Conservation (phyloP, 2,888 invertebrate species). For the Ectemnius lituratus region DNA sequence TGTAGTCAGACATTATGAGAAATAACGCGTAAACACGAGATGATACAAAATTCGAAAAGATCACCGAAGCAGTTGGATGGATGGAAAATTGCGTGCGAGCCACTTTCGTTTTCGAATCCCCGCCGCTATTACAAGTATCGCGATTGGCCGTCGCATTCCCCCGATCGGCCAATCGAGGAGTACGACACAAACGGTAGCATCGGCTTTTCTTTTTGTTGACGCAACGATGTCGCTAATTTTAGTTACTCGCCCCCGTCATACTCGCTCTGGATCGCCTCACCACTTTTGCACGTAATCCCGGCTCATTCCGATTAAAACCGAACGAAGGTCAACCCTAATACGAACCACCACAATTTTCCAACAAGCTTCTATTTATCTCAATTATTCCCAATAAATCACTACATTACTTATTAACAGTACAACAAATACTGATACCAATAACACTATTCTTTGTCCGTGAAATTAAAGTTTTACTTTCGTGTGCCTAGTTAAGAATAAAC, state of each 20-base stretch:
- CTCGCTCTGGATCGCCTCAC: conserved; percentile 60
- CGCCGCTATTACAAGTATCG: conserved; percentile 32
- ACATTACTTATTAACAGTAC: no score
- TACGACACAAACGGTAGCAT: conserved; percentile 61
- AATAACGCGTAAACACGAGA: no score
- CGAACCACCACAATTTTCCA: neutral
- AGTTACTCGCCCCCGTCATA: conserved; percentile 59
- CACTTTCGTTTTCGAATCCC: conserved; percentile 42
- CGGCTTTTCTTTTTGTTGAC: conserved; percentile 68
- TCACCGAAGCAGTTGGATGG: neutral
- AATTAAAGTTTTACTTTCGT: no score
- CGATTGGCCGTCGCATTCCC: conserved; percentile 55
- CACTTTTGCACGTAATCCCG: conserved; percentile 57
- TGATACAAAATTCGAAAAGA: no score
- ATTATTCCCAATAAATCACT: no score
- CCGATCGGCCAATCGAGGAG: conserved; percentile 57
- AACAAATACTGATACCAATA: no score
- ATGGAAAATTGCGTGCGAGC: conserved; percentile 29
- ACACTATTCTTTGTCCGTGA: no score
- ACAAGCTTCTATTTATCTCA: no score
- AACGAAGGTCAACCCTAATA: conserved; percentile 51
- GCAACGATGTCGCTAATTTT: conserved; percentile 65
- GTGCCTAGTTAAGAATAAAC: no score
- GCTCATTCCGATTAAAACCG: conserved; percentile 56
- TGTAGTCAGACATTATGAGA: no score